phyloP scores from a whole-genome alignment of 2,888 invertebrate species.

The Pseudococcus jackbeardsleyi region DNA sequence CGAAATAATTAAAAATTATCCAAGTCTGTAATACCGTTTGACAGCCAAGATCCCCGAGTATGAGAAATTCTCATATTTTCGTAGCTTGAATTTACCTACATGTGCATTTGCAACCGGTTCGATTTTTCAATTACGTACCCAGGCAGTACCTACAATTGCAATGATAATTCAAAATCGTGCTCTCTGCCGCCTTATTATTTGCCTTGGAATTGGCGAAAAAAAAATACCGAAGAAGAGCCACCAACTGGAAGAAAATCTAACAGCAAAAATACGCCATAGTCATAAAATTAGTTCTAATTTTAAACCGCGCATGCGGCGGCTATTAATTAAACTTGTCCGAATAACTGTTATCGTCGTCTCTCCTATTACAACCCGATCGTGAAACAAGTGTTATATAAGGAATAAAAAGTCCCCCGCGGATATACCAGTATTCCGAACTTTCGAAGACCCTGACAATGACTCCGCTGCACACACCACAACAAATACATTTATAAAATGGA shows the following conservation, averaged over 20 bases:
- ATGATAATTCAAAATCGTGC: constrained; percentile 53
- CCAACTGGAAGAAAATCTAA: background rate
- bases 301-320: constrained; percentile 10
- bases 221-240: background rate
- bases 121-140: constrained; percentile 23
- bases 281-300: constrained; percentile 56
- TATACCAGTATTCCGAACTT: background rate
- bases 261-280: background rate
- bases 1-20: constrained; percentile 41
- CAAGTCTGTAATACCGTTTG: background rate
- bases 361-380: constrained; percentile 46
- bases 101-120: background rate
- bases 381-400: constrained; percentile 52
- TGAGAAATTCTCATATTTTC: no score
- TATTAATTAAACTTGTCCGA: constrained; percentile 50
- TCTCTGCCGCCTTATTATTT: constrained; percentile 43
- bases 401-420: constrained; percentile 49
- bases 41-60: no score
- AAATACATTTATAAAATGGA: background rate
- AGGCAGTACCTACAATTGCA: background rate
- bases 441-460: constrained; percentile 62
- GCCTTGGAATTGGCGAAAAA: background rate
- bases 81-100: background rate
- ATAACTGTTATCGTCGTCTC: constrained; percentile 58
- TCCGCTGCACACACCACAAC: background rate